Base-by-base conservation (phyloP, 2,797 vertebrate genomes). In the Odontamblyopus lacepedii region DNA sequence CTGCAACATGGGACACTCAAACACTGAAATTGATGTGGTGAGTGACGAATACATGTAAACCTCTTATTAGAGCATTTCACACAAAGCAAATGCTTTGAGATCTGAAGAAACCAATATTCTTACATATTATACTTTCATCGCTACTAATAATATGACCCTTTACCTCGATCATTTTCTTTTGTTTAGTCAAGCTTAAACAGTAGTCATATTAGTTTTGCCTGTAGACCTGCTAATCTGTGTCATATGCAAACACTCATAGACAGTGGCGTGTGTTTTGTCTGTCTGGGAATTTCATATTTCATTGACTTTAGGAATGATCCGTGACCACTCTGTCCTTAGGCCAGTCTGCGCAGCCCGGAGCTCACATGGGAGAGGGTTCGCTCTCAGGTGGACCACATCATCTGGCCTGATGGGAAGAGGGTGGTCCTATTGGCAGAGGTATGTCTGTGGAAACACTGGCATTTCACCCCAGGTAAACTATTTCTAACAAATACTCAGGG, bases 1-100 rank as follows among this genome's bases (percentile, higher is more conserved):
- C 2, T 99, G 97, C 90, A 99, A 99, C 72, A 99, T 99, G 97
- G 98, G 98, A 63, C 98, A 99, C 82, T 99, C 97, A 88, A 99
- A 99, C 85, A 99, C 98, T 0, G 98, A 99, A 92, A 99, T 99
- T 0, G 98, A 99, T 27, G 98, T 99, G 94, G 97, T 98, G 88
- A 95, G 60, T 38, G 13, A 19, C 3, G 11, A 60, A 60, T 16
- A 16, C 12, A 60, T 60, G 5, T 29, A 19, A 51, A 51, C 18
- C 44, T 3, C 1, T 3, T 48, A 1, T 15, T 48, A 48, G 44
- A 48, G 44, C 44, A 48, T 48, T 15, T 48, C 9, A 26, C n/a
- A 56, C n/a, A 56, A 26, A 26, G 23, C 55, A 56, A 56, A 56
- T 26, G 55, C n/a, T 26, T 12, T 26, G 23, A 8, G n/a, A 56